Evolutionary conservation across 2,113 vertebrate genomes (phyloP), one percentile per base, ranked within the genome.

Genomic region (Phrynosoma blainvillii): DNA sequence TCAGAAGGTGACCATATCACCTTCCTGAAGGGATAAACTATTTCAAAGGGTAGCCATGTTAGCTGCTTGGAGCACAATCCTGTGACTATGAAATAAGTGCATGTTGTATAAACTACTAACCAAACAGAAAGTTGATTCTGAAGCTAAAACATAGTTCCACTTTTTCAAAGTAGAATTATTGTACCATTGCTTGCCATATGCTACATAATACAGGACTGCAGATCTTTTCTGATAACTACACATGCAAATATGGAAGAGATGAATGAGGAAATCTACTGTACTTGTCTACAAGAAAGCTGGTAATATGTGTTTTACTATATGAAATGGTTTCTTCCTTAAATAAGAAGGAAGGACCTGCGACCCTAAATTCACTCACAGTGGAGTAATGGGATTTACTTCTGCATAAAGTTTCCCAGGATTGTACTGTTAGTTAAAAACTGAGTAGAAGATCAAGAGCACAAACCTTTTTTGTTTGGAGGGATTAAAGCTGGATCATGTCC

Each of bases 201-300:
- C 42, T 89, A 42, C 2, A 32, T 32, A 1, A 32, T 0, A 1
- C 30, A 84, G 12, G 52, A 36, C 2, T 76, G 82, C 2, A 42
- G 21, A 11, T 86, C 32, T 13, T 87, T 94, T 91, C 85, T 70
- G 79, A 30, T 90, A 30, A 66, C 77, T 71, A 90, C 90, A 76
- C 9, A 54, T 54, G 27, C 71, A 30, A 36, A 80, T 21, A 40
- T 59, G 14, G 42, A 71, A 56, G 47, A 40, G n/a, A 62, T 8
- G 89, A 93, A 40, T 89, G 77, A 89, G 59, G 86, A 81, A 42
- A 30, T 83, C 11, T 21, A 89, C 85, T 59, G 66, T n/a, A 47
- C 73, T 84, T 91, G n/a, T 92, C 86, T 27, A 70, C 89, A 82
- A 68, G 42, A 47, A 3, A 42, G 7, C 25, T 59, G 42, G 23